Evolutionary conservation across 2,113 vertebrate genomes (phyloP).

Genomic region (Nanger granti): DNA sequence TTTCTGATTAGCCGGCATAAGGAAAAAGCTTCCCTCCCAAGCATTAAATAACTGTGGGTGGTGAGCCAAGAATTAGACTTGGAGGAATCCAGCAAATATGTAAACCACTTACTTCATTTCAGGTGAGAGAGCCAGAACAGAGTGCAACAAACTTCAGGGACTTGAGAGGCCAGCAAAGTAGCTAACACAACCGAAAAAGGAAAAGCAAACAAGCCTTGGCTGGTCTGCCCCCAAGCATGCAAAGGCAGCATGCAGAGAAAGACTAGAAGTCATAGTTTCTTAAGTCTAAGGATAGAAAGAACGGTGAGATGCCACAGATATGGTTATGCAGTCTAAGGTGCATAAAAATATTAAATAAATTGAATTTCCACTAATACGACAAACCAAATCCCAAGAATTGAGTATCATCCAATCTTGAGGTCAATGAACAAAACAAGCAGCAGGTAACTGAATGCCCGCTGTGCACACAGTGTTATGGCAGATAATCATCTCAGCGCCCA

Average conservation of each 20-base stretch:
- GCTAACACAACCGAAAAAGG: constrained; percentile 16
- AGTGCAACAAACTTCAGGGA: background rate
- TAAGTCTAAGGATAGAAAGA: background rate
- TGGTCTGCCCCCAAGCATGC: constrained; percentile 43
- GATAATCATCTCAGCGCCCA: background rate
- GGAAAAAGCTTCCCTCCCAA: constrained; percentile 27
- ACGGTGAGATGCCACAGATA: fast-evolving
- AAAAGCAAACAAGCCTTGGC: background rate
- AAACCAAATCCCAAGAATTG: background rate
- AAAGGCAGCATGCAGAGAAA: constrained; percentile 9
- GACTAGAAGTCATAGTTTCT: background rate
- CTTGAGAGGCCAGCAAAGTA: constrained; percentile 28
- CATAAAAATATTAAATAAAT: background rate
- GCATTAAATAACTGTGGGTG: background rate
- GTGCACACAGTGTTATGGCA: fast-evolving
- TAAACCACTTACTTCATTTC: background rate
- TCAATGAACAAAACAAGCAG: background rate
- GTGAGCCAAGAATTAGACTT: constrained; percentile 30
- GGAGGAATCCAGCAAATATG: background rate
- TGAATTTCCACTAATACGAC: background rate
- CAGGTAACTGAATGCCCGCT: background rate
- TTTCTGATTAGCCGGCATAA: constrained; percentile 35
- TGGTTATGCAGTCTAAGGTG: fast-evolving
- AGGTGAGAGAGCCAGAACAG: background rate
- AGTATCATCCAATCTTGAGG: background rate